Percentiles rank a stretch among this genome's conserved stretches.
phyloP scores from a whole-genome alignment of 2,113 vertebrate genomes.

The Boleophthalmus pectinirostris region DNA sequence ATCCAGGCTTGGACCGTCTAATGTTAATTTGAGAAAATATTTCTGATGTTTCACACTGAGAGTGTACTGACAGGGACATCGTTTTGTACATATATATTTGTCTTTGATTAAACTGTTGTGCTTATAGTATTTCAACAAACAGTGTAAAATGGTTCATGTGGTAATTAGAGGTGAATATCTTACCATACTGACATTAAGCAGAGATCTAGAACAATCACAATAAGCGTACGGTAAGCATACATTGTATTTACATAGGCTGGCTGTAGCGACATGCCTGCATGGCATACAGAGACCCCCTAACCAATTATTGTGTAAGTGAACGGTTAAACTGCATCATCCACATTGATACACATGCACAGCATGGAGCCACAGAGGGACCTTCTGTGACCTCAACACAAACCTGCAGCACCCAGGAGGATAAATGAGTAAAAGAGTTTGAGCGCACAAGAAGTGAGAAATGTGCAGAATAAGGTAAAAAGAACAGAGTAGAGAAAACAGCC shows the following conservation, averaged over 20 bases:
- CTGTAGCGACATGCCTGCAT: not conserved
- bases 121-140: not conserved
- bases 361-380: slow-evolving; percentile 27
- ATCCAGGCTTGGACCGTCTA: not conserved
- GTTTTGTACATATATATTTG: not conserved
- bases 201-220: not conserved
- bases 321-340: slow-evolving; percentile 44
- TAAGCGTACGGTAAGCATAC: not conserved
- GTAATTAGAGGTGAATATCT: not conserved
- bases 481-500: slow-evolving; percentile 29
- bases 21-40: not conserved
- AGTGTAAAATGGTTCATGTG: not conserved
- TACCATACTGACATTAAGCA: not conserved
- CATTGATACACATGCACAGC: slow-evolving; percentile 35
- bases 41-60: too few species aligned
- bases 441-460: slow-evolving; percentile 33
- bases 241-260: not conserved
- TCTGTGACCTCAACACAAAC: slow-evolving; percentile 27
- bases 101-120: not conserved
- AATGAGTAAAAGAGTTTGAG: slow-evolving; percentile 27
- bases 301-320: slow-evolving; percentile 45
- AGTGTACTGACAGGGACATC: too few species aligned
- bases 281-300: slow-evolving; percentile 1
- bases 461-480: slow-evolving; percentile 29
- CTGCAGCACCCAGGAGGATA: slow-evolving; percentile 6